Percentiles rank a stretch among this genome's conserved stretches.
phyloP scores from a whole-genome alignment of 2,797 vertebrate genomes.

The Lateolabrax maculatus region DNA sequence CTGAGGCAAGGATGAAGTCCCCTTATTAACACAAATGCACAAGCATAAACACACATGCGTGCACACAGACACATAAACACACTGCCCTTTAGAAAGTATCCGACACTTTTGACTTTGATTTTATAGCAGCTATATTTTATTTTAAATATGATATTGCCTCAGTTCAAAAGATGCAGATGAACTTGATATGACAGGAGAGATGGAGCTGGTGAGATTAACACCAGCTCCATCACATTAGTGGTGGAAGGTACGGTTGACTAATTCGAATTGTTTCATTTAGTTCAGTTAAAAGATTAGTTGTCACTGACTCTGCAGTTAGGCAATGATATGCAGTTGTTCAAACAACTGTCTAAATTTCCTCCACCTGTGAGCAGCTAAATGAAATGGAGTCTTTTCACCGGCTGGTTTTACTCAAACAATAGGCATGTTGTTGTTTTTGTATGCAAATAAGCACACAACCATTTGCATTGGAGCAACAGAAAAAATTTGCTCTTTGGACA shows the following conservation, averaged over 20 bases:
- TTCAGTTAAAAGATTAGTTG: not conserved
- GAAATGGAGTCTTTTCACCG: slow-evolving; percentile 11
- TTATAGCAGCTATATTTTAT: not conserved
- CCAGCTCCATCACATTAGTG: not conserved
- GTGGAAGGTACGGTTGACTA: not conserved
- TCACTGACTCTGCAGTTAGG: too few relatives aligned
- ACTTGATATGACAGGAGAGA: not conserved
- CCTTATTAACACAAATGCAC: slow-evolving; percentile 11
- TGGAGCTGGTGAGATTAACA: not conserved
- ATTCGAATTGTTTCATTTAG: not conserved
- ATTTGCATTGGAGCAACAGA: slow-evolving; percentile 39
- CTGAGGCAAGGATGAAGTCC: not conserved
- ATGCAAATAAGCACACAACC: slow-evolving; percentile 46
- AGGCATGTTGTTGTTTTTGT: slow-evolving; percentile 37
- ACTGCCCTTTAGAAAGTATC: not conserved
- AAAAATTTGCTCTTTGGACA: slow-evolving; percentile 23
- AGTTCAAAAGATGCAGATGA: not conserved
- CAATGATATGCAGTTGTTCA: too few relatives aligned
- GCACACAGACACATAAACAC: not conserved
- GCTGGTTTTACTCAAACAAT: slow-evolving; percentile 51
- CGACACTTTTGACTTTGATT: not conserved
- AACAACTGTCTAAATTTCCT: too few relatives aligned
- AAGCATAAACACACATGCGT: not conserved
- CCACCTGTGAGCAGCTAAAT: slow-evolving; percentile 29
- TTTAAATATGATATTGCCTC: not conserved